Base-by-base conservation (phyloP, 2,797 vertebrate species). In the Percopsis omiscomaycus region DNA sequence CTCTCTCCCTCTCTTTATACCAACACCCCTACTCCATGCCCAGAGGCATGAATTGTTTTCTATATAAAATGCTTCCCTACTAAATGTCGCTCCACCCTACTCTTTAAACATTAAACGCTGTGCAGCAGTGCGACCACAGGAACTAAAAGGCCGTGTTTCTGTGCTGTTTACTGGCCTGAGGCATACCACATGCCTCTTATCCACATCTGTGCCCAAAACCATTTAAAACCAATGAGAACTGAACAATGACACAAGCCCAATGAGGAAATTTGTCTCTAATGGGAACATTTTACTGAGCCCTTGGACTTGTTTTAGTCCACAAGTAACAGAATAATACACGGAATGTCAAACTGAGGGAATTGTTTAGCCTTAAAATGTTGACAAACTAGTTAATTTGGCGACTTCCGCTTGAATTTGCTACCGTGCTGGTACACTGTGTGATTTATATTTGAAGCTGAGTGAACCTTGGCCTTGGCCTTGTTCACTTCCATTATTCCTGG, bases 1-100 rank as follows among this genome's bases (percentile, higher is more conserved):
- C 50, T 45, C 22, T 53, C 16, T 12, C 49, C 53, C 65, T 66
- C 76, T 63, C 53, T 42, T 9, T 42, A 61, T 78, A 22, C 58
- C 73, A 74, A 64, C 74, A 75, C 61, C 69, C 70, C n/a, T 51
- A 62, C 66, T 79, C 59, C 59, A 77, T 80, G 74, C 74, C 78
- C 78, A 82, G 72, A 79, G 84, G 78, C 80, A 81, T 42, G 37
- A 6, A 42, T 42, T 42, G 6, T 42, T 42, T 42, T 86, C 64
- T 73, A 81, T 89, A 90, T 89, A 92, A 91, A 92, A 91, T 85
- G 81, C 86, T 88, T 88, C 87, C 88, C 87, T 88, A 84, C 88
- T 88, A 84, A 91, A 89, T 81, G 78, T 87, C 87, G 80, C 91
- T 88, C 90, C 91, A 93, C 91, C 92, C 91, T 89, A 84, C 86